Evolutionary conservation across 37 sponge, comb jelly and placozoan genomes (phyloP).

Genomic region (Agelas oroides): DNA sequence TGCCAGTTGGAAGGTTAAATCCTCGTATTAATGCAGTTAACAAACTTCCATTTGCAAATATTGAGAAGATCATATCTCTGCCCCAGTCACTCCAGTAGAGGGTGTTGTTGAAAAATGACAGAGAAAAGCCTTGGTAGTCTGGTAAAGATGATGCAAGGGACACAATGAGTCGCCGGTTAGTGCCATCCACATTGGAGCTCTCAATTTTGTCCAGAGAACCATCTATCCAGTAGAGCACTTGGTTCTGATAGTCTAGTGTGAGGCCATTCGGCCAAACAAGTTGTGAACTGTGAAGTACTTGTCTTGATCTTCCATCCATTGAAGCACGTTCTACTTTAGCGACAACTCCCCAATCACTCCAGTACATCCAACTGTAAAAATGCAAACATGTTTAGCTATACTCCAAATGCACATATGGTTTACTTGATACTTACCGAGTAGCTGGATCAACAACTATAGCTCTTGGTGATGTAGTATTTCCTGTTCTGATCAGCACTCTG

Average conservation of each 20-base stretch:
- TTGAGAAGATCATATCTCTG: background rate
- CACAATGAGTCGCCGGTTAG: background rate
- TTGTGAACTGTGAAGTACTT: constrained; percentile 11
- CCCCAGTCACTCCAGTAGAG: constrained; percentile 29
- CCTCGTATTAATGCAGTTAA: background rate
- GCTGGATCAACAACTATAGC: constrained; percentile 45
- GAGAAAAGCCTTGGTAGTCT: constrained; percentile 3
- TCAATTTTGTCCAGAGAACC: constrained; percentile 52
- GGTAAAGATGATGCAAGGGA: background rate
- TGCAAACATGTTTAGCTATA: background rate
- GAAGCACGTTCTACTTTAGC: constrained; percentile 34
- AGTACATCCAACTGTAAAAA: constrained; percentile 65
- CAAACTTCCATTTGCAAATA: background rate
- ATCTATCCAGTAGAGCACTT: constrained; percentile 87
- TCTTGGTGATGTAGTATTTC: background rate
- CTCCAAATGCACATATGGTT: background rate
- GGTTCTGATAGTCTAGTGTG: constrained; percentile 57
- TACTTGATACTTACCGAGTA: constrained; percentile 4
- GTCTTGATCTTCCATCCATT: constrained; percentile 50
- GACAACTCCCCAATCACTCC: constrained; percentile 69
- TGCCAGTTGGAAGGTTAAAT: background rate
- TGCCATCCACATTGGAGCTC: constrained; percentile 63
- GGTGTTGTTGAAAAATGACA: background rate
- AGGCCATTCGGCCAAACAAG: constrained; percentile 71
- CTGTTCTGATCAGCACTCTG: constrained; percentile 16